A percentile compares a stretch with the other conserved stretches of the same genome.
These are phyloP conservation scores for Netelia virgata DNA, from an alignment of 2,888 invertebrate species.

Conservation along the genomic window DNA sequence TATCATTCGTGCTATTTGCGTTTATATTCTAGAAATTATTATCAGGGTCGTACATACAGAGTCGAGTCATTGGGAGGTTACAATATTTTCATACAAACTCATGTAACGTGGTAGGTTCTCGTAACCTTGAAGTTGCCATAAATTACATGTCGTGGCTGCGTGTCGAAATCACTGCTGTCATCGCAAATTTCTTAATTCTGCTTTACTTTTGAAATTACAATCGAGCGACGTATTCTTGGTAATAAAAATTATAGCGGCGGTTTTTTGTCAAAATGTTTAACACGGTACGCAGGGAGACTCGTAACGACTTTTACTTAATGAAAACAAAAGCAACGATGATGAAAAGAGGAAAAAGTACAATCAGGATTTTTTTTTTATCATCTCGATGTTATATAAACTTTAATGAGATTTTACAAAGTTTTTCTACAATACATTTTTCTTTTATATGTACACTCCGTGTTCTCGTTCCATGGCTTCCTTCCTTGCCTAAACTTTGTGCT, in stretches of 20 bases:
- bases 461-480: slow-evolving; percentile 52
- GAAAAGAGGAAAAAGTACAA: neutral
- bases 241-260: too few relatives aligned
- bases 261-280: too few relatives aligned
- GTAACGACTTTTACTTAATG: neutral
- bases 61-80: slow-evolving; percentile 11
- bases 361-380: slow-evolving; percentile 30
- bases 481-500: slow-evolving; percentile 53
- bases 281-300: too few relatives aligned
- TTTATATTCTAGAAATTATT: slow-evolving; percentile 20
- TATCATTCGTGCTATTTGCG: slow-evolving; percentile 21
- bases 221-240: too few relatives aligned
- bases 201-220: neutral
- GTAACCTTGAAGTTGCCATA: too few relatives aligned
- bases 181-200: neutral
- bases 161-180: too few relatives aligned
- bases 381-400: slow-evolving; percentile 46
- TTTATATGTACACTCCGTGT: slow-evolving; percentile 9
- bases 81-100: neutral
- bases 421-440: slow-evolving; percentile 33
- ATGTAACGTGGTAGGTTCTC: neutral
- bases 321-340: neutral
- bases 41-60: neutral
- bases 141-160: too few relatives aligned
- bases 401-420: slow-evolving; percentile 55